phyloP scores from a whole-genome alignment of 2,888 invertebrate species.

The Iphiclides podalirius region DNA sequence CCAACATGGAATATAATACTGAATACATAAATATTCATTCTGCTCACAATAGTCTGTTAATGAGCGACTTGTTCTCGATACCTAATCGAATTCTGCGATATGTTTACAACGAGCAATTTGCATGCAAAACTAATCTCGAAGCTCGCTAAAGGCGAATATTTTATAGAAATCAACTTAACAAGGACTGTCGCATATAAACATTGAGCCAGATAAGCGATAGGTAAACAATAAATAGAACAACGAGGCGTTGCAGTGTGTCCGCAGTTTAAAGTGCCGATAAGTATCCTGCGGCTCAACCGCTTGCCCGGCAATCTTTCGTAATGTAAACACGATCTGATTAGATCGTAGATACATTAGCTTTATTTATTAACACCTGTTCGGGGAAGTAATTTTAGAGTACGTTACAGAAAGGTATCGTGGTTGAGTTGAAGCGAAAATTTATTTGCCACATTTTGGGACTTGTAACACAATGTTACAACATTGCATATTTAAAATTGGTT shows the following conservation, averaged over 20 bases:
- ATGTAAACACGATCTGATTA: slow-evolving; percentile 74
- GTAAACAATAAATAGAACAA: slow-evolving; percentile 66
- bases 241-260: slow-evolving; percentile 63
- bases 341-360: slow-evolving; percentile 62
- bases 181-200: slow-evolving; percentile 57
- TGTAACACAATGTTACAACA: too few species aligned
- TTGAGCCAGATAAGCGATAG: slow-evolving; percentile 55
- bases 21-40: neutral
- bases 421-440: too few species aligned
- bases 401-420: slow-evolving; percentile 28
- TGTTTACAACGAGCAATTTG: slow-evolving; percentile 63
- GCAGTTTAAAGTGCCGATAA: slow-evolving; percentile 60
- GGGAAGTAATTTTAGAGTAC: slow-evolving; percentile 46
- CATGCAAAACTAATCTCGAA: slow-evolving; percentile 63
- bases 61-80: slow-evolving; percentile 48
- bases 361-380: slow-evolving; percentile 66
- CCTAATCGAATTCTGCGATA: slow-evolving; percentile 53
- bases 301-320: slow-evolving; percentile 49
- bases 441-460: too few species aligned
- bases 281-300: slow-evolving; percentile 33
- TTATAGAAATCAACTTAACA: slow-evolving; percentile 61
- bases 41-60: slow-evolving; percentile 7
- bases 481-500: too few species aligned
- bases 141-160: slow-evolving; percentile 57
- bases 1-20: neutral